These are phyloP conservation scores for Drosophila erecta DNA, from an alignment of 1,140 invertebrate genomes.

Conservation along the genomic window DNA sequence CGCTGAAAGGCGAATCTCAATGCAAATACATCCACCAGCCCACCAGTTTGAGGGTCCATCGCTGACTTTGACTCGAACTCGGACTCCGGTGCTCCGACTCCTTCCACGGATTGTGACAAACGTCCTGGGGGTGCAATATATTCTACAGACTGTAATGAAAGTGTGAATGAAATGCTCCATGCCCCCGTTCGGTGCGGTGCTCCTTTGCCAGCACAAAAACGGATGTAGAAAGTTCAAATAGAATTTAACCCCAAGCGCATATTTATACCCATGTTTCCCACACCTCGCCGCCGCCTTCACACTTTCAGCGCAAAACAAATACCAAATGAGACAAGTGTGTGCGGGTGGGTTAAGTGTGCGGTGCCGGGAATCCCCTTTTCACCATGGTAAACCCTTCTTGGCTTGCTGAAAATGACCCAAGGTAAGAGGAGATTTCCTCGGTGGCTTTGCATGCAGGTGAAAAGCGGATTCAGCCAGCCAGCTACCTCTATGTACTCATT, in stretches of 20 bases:
- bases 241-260: constrained; percentile 78
- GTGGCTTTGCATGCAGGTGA: constrained; percentile 54
- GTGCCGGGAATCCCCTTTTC: constrained; percentile 9
- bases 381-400: constrained; percentile 42
- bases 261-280: constrained; percentile 61
- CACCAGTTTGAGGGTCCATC: constrained; percentile 35
- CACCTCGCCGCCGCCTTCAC: neutral
- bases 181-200: neutral
- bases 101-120: constrained; percentile 55
- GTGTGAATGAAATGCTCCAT: constrained; percentile 64
- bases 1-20: constrained; percentile 39
- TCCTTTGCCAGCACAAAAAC: constrained; percentile 38
- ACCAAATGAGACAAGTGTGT: constrained; percentile 44
- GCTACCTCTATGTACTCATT: neutral
- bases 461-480: constrained; percentile 26
- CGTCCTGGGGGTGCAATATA: constrained; percentile 73
- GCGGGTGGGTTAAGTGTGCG: constrained; percentile 23
- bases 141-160: constrained; percentile 69
- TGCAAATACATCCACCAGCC: constrained; percentile 21
- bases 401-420: constrained; percentile 70
- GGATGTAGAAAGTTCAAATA: constrained; percentile 72
- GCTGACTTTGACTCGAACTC: constrained; percentile 34
- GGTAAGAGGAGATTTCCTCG: constrained; percentile 74
- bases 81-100: neutral
- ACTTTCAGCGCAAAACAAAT: constrained; percentile 56